These are phyloP conservation scores for Gambusia affinis DNA, from an alignment of 2,113 vertebrate species.

Conservation along the genomic window DNA sequence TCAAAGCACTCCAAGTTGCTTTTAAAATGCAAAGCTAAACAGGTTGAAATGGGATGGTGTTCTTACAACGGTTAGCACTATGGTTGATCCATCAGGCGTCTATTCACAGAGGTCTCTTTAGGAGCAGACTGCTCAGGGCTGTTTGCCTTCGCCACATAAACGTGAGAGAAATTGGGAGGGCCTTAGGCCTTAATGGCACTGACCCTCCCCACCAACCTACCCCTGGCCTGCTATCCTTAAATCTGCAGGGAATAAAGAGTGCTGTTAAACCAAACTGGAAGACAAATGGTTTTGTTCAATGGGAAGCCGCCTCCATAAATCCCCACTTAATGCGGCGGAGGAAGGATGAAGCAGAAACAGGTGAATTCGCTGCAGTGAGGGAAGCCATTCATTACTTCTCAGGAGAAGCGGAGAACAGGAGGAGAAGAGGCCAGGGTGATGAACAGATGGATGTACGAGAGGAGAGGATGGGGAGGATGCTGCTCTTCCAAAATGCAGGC, in stretches of 20 bases:
- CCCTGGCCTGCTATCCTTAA: conserved; percentile 67
- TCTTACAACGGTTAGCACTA: conserved; percentile 59
- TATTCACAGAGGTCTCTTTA: conserved; percentile 73
- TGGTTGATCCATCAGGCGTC: conserved; percentile 68
- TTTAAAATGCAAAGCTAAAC: conserved; percentile 55
- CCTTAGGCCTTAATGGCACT: conserved; percentile 61
- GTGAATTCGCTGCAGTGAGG: conserved; percentile 66
- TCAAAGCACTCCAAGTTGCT: conserved; percentile 36
- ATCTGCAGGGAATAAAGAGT: conserved; percentile 78
- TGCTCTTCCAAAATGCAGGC: not conserved
- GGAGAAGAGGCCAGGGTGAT: conserved; percentile 46
- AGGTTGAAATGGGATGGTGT: conserved; percentile 55
- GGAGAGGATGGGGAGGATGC: conserved; percentile 1
- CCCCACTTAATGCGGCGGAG: conserved; percentile 72
- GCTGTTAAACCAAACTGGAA: conserved; percentile 79
- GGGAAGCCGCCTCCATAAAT: conserved; percentile 77
- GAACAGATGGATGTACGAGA: conserved; percentile 49
- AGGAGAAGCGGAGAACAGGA: conserved; percentile 32
- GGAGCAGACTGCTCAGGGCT: conserved; percentile 67
- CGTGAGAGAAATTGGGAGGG: conserved; percentile 73
- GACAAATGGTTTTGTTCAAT: conserved; percentile 81
- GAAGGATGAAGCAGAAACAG: conserved; percentile 76
- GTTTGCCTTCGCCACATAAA: conserved; percentile 69
- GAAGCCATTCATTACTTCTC: conserved; percentile 70
- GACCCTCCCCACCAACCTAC: conserved; percentile 40